Evolutionary conservation across 2,888 invertebrate species (phyloP), one percentile per base, ranked within the genome.

Genomic region (Morinoia aosen): DNA sequence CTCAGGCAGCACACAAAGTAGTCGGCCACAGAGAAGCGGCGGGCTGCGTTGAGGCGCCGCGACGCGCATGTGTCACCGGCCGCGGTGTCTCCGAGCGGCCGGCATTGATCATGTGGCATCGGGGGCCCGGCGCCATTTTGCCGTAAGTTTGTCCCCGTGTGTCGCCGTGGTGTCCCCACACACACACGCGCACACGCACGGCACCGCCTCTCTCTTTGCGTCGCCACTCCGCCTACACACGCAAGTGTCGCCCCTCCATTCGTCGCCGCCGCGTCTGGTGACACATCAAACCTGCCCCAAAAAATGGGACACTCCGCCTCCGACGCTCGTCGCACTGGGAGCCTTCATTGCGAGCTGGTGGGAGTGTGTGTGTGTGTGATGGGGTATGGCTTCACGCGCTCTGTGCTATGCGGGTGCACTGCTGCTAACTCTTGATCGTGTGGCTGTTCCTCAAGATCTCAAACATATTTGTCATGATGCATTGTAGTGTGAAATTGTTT

Each of bases 51-150:
- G 76, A 76, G 76, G 76, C 76, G 33, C 76, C 76, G 76, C 76
- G 76, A 76, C 76, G 76, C 33, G 25, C 76, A 19, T 76, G 33
- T 76, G 76, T 76, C 76, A 76, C 76, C 90, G 40, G 8, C 12
- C 40, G 90, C 90, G 90, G 48, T 90, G 90, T 90, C 90, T 90
- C 90, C 48, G 39, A 39, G 40, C 39, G 39, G 93, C 57, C 93
- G 57, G 56, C 93, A 93, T 93, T 93, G 93, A 93, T 93, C 58
- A 93, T 57, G 33, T 76, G 76, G 76, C 76, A 76, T 33, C 90
- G 90, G 90, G 90, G n/a, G 90, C 25, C 90, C 48, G 16, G 90
- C 90, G 90, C 90, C 90, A 90, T 90, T 90, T 90, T 90, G 90
- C 16, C 12, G 40, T 16, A 48, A 39, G 90, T 90, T 39, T 90